These are phyloP conservation scores for Plutomurus gul DNA, from an alignment of 1,140 invertebrate species.

Conservation along the genomic window DNA sequence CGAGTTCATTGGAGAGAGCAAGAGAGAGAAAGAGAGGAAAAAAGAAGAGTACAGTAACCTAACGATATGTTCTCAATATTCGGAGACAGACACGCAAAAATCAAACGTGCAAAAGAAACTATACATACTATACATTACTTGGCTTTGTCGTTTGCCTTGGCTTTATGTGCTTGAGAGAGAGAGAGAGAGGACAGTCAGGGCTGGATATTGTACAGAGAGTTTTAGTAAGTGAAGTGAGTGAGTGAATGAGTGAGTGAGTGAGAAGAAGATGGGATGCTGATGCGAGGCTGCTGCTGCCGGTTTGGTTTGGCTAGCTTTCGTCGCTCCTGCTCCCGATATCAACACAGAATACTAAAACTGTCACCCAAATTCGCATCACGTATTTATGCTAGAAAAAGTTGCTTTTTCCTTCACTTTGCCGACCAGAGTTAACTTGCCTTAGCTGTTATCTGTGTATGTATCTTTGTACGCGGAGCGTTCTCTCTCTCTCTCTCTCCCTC, in stretches of 20 bases:
- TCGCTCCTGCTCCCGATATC: constrained; percentile 38
- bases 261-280: constrained; percentile 29
- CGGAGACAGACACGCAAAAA: constrained; percentile 33
- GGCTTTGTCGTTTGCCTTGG: not conserved
- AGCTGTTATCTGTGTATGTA: not conserved
- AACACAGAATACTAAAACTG: constrained; percentile 54
- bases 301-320: not conserved
- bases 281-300: not conserved
- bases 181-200: no score
- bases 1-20: not conserved
- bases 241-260: no score
- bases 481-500: not conserved
- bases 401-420: constrained; percentile 32
- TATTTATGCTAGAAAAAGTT: constrained; percentile 52
- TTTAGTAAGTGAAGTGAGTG: not conserved
- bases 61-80: constrained; percentile 34
- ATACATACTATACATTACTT: not conserved
- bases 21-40: not conserved
- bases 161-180: not conserved
- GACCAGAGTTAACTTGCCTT: not conserved
- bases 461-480: no score
- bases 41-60: not conserved
- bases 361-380: constrained; percentile 55
- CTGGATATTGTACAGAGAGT: no score
- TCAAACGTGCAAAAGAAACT: constrained; percentile 38